Evolutionary conservation across 2,797 vertebrate genomes (phyloP), one percentile per base, ranked within the genome.

Genomic region (Apogon talboti): DNA sequence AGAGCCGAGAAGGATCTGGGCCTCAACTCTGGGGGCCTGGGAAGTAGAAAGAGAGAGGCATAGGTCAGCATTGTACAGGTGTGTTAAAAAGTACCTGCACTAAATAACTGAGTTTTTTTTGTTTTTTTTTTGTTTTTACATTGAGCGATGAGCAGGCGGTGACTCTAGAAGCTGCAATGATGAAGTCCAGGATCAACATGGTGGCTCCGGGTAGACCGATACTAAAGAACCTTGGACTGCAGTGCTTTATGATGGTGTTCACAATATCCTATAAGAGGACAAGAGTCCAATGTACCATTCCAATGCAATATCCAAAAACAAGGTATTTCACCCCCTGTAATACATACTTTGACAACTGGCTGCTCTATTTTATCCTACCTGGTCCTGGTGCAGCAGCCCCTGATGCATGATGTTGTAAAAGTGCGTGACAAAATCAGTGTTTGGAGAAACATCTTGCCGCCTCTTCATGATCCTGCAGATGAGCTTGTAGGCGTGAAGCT

Each of bases 321-420:
- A 35, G 3, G 33, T 35, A 35, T 10, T 35, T 35, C 33, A 30
- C 28, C 28, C 28, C 7, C 28, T 30, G 28, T 30, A 30, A 30
- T 30, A 30, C 1, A 30, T 30, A 30, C 28, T 21, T 21, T 30
- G 7, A 30, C 7, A 8, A 30, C 28, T 30, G 28, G 28, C 7
- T 30, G 1, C 28, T 30, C 24, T 28, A 28, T 28, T 28, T 5
- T 28, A 28, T 28, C 6, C 6, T 28, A 98, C 98, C 95, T 99
- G 98, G 91, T 99, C 98, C 70, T 95, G 93, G 84, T 99, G 96
- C 90, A 99, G 94, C 69, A 99, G 94, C 76, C 98, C 97, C 76
- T 96, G 96, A 86, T 99, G 98, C 98, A 99, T 99, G 90, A 99
- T 99, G 91, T 98, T 98, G 92, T 98, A 99, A 90, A 99, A 99